Evolutionary conservation across 1,140 invertebrate genomes (phyloP), one percentile per base, ranked within the genome.

Genomic region (Conopomorpha cramerella): DNA sequence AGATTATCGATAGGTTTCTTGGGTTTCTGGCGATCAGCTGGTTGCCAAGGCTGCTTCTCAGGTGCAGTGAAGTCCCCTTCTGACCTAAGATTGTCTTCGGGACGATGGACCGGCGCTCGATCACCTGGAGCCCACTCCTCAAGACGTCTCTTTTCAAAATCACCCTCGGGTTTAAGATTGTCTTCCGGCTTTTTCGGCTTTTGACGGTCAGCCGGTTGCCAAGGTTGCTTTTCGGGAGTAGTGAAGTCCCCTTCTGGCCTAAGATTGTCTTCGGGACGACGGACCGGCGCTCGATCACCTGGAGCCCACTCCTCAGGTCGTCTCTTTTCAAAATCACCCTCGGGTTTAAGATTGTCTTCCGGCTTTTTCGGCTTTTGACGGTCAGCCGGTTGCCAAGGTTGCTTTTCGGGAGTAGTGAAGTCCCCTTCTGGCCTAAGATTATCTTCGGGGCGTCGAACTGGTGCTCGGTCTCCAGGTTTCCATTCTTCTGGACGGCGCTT

Each of bases 321-420:
- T 82, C 82, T 66, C 48, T 51, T 79, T 68, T 52, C 80, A 82
- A 82, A 54, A 53, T 77, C 54, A 56, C 70, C 38, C 70, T 82
- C 45, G 48, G 68, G 59, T 81, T 79, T 38, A 68, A 78, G 36
- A 56, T 65, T 67, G 23, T 79, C 70, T 8, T 65, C 64, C 0
- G 68, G 79, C 40, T 79, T 73, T 45, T 81, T 78, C 10, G 82
- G 63, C 41, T 79, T 85, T 51, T 85, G 83, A 81, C 83, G 40
- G 74, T 81, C 38, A 40, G 78, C 62, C 82, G 82, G 46, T 83
- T 82, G 38, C 86, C 84, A 71, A 86, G 39, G 83, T 50, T 77
- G 87, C 83, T 2, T 85, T 87, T 66, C 84, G 85, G 16, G 86
- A 86, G 54, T 89, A 86, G 45, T 88, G 81, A 83, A 83, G 30